phyloP scores from a whole-genome alignment of 1,140 invertebrate species.

The Zaprionus capensis region DNA sequence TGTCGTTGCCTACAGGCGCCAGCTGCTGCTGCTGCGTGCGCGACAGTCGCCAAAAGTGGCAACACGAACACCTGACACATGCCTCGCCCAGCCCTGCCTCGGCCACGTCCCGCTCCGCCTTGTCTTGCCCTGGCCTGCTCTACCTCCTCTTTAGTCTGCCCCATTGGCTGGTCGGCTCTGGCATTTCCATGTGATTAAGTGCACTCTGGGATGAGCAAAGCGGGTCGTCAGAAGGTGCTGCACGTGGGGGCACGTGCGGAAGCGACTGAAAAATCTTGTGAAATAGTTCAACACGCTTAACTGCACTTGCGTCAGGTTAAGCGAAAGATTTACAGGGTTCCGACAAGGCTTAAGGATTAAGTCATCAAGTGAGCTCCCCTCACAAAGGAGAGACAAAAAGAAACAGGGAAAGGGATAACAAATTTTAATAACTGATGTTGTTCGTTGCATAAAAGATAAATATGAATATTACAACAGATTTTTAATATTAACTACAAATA shows the following conservation, averaged over 20 bases:
- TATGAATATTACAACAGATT: background rate
- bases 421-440: background rate
- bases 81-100: background rate
- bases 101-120: too few relatives aligned
- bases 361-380: background rate
- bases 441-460: background rate
- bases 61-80: conserved; percentile 37
- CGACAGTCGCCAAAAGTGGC: conserved; percentile 46
- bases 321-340: conserved; percentile 23
- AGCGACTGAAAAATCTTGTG: conserved; percentile 34
- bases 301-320: conserved; percentile 63
- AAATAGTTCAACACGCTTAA: conserved; percentile 65
- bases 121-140: background rate
- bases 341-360: background rate
- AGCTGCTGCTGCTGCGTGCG: conserved; percentile 30
- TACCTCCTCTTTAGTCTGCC: background rate
- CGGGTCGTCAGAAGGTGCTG: background rate
- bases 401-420: background rate
- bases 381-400: background rate
- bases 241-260: background rate
- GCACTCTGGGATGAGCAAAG: conserved; percentile 53
- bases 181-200: conserved; percentile 75
- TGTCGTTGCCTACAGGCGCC: conserved; percentile 45
- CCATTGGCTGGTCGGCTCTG: conserved; percentile 11
- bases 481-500: too few relatives aligned